Evolutionary conservation across 2,113 vertebrate species (phyloP).

Genomic region (Embiotoca jacksoni): DNA sequence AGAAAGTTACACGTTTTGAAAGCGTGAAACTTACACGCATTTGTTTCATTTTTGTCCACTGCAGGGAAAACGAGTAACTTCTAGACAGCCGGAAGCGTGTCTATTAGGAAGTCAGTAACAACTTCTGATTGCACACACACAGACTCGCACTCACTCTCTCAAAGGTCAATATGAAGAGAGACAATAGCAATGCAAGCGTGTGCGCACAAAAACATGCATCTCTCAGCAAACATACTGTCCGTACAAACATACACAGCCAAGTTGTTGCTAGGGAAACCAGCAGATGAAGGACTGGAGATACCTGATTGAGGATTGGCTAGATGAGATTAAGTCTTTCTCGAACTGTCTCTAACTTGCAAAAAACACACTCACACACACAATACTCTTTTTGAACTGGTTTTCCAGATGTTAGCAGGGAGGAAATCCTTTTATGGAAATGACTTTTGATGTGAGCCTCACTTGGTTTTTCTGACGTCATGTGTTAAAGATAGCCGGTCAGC

Average conservation of each 20-base stretch:
- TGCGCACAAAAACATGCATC: background rate
- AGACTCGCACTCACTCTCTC: no score
- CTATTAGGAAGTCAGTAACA: no score
- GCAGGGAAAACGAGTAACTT: no score
- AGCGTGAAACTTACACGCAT: no score
- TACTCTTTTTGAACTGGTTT: background rate
- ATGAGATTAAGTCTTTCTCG: slow-evolving; percentile 61
- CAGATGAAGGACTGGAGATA: slow-evolving; percentile 57
- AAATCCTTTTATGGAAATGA: slow-evolving; percentile 57
- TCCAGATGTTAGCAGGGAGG: slow-evolving; percentile 7
- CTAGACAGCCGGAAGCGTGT: no score
- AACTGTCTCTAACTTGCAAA: background rate
- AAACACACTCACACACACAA: slow-evolving; percentile 5
- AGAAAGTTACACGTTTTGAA: no score
- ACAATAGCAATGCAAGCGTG: background rate
- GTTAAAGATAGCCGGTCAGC: slow-evolving; percentile 25
- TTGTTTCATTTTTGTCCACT: no score
- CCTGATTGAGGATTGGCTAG: slow-evolving; percentile 72
- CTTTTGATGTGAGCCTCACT: slow-evolving; percentile 19
- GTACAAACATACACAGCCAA: slow-evolving; percentile 18
- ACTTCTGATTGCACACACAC: no score
- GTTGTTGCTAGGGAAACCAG: slow-evolving; percentile 65
- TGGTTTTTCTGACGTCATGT: background rate
- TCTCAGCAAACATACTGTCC: slow-evolving; percentile 1
- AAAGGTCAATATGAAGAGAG: background rate